These are phyloP conservation scores for Menidia menidia DNA, from an alignment of 2,797 vertebrate species.

Conservation along the genomic window DNA sequence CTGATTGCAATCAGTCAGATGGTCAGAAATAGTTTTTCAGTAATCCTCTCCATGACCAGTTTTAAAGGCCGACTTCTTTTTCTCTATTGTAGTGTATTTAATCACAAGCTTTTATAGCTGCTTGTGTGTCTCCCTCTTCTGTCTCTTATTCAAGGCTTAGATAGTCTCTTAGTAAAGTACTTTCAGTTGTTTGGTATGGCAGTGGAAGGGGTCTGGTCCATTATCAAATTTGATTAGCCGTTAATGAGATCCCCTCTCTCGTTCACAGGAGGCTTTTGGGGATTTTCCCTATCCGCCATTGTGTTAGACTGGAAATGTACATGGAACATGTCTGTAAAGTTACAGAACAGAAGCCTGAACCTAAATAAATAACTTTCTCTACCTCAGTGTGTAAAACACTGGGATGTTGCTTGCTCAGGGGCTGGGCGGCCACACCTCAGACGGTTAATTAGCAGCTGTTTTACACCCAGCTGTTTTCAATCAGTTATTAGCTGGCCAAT, in stretches of 20 bases:
- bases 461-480: background rate
- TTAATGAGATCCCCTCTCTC: background rate
- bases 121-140: background rate
- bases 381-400: background rate
- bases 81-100: no score
- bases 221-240: background rate
- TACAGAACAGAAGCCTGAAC: background rate
- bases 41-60: background rate
- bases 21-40: background rate
- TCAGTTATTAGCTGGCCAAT: background rate
- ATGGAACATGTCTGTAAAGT: background rate
- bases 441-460: background rate
- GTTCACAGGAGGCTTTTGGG: background rate
- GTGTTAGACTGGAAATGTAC: background rate
- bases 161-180: background rate
- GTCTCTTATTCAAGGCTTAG: background rate
- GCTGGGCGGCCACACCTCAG: background rate
- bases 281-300: background rate
- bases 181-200: no score
- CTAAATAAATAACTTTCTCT: background rate
- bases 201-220: background rate
- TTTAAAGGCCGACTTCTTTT: conserved; percentile 6
- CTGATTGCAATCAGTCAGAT: background rate
- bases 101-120: background rate
- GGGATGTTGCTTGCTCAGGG: background rate